Base-by-base conservation (phyloP, 2,797 vertebrate species). In the Eulemur albifrons region DNA sequence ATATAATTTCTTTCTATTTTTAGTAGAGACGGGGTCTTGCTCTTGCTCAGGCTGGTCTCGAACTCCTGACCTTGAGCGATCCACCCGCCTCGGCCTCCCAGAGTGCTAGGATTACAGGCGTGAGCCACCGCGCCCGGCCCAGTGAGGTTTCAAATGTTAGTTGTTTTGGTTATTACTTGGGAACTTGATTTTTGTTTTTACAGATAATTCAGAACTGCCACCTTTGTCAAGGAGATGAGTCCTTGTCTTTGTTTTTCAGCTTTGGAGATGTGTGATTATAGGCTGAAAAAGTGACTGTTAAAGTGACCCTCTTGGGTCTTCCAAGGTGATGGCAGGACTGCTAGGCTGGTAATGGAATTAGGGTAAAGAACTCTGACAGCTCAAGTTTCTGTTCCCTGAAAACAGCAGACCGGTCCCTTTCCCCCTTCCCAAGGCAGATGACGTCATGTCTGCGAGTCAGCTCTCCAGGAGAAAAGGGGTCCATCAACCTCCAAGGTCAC, bases 161-260 rank as follows among this genome's bases (percentile, higher is more conserved):
- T 43, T 90, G 67, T 85, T 82, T 89, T 95, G 75, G 45, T 88
- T 54, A 59, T 88, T 54, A 43, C 21, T 45, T 65, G 43, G n/a
- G 23, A 61, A 80, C 27, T 63, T 63, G 30, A 63, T 63, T 63
- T 88, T 72, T 90, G 25, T 63, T 88, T 95, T 89, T 13, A 90
- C 45, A 50, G 52, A 77, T 82, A 92, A 40, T 77, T 83, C 43
- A 93, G 7, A 85, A 94, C 27, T 77, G 70, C 61, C 82, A 57
- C 20, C 73, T 96, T 94, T 93, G 93, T 80, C 75, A 18, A 91
- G 80, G 85, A 94, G 50, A 32, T 67, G 40, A 35, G 50, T 59
- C 69, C 92, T 88, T 94, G 54, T 73, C 80, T 88, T 96, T 95
- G 82, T 77, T 87, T 93, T 92, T 96, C 57, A 50, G 43, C 93